Percentiles rank a stretch among this genome's conserved stretches.
Conservation (phyloP, 35 echinoderm and acorn worm species). For the Acanthaster planci region DNA sequence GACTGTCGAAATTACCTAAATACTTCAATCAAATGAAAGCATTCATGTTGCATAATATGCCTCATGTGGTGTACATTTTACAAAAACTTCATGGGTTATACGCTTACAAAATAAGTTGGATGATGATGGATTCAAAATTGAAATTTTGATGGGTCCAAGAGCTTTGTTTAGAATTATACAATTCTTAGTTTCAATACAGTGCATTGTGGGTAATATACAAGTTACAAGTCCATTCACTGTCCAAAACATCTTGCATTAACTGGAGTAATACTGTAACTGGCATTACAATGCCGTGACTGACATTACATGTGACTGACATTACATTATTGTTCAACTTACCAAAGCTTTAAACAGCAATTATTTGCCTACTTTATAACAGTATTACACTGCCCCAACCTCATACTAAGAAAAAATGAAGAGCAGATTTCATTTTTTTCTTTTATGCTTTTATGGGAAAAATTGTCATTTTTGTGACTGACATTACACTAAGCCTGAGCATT, state of each 20-base stretch:
- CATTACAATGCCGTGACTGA: neutral
- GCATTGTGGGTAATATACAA: neutral
- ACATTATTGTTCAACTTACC: neutral
- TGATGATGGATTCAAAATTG: neutral
- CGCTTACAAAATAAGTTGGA: neutral
- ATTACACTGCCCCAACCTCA: neutral
- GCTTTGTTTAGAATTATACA: neutral
- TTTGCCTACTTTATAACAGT: neutral
- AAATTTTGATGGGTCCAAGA: neutral
- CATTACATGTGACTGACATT: conserved; percentile 2
- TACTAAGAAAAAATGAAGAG: neutral
- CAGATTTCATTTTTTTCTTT: neutral
- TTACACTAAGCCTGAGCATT: too few species aligned
- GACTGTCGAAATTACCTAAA: too few species aligned
- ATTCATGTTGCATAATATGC: neutral
- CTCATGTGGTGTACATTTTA: neutral
- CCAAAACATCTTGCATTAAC: neutral
- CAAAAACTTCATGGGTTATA: neutral
- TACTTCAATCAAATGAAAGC: too few species aligned
- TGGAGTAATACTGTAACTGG: neutral
- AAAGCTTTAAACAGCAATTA: neutral
- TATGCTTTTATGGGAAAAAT: conserved; percentile 7
- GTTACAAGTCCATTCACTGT: neutral
- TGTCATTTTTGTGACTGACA: too few species aligned
- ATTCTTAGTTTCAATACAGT: neutral